phyloP scores from a whole-genome alignment of 2,797 vertebrate genomes.

The Coranthus polyacanthus region DNA sequence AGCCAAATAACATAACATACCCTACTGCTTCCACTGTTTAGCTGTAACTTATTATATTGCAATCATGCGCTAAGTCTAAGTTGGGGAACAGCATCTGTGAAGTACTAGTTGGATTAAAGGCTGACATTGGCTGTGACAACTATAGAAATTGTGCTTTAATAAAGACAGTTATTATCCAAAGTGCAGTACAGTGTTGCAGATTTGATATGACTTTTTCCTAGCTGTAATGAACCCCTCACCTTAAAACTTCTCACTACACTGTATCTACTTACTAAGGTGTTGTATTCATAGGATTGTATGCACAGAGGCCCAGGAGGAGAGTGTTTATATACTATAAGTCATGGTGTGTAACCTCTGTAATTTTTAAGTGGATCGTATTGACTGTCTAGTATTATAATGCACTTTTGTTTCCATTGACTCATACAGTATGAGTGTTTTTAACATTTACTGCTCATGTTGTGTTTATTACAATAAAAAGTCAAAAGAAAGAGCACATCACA shows the following conservation, averaged over 20 bases:
- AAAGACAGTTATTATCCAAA: slow-evolving; percentile 66
- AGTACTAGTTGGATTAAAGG: slow-evolving; percentile 53
- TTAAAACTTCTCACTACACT: slow-evolving; percentile 53
- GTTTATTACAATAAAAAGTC: slow-evolving; percentile 65
- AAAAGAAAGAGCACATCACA: slow-evolving; percentile 77
- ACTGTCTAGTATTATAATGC: slow-evolving; percentile 76
- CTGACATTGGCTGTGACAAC: slow-evolving; percentile 55
- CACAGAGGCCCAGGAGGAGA: slow-evolving; percentile 37
- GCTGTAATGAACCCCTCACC: slow-evolving; percentile 44
- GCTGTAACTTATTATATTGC: slow-evolving; percentile 42
- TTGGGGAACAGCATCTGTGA: slow-evolving; percentile 58
- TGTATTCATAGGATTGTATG: slow-evolving; percentile 54
- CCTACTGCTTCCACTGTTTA: slow-evolving; percentile 60
- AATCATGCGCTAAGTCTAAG: slow-evolving; percentile 39
- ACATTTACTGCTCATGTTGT: slow-evolving; percentile 69
- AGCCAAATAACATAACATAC: slow-evolving; percentile 41
- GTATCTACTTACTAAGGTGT: slow-evolving; percentile 51
- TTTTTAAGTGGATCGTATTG: slow-evolving; percentile 68
- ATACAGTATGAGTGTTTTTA: slow-evolving; percentile 60
- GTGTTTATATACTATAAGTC: slow-evolving; percentile 46
- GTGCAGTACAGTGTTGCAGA: slow-evolving; percentile 63
- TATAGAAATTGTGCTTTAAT: slow-evolving; percentile 69
- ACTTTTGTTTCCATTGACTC: slow-evolving; percentile 74
- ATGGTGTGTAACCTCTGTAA: slow-evolving; percentile 62
- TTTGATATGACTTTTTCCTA: slow-evolving; percentile 38